These are phyloP conservation scores for Capra hircus DNA, from an alignment of 2,113 vertebrate genomes.

Conservation along the genomic window DNA sequence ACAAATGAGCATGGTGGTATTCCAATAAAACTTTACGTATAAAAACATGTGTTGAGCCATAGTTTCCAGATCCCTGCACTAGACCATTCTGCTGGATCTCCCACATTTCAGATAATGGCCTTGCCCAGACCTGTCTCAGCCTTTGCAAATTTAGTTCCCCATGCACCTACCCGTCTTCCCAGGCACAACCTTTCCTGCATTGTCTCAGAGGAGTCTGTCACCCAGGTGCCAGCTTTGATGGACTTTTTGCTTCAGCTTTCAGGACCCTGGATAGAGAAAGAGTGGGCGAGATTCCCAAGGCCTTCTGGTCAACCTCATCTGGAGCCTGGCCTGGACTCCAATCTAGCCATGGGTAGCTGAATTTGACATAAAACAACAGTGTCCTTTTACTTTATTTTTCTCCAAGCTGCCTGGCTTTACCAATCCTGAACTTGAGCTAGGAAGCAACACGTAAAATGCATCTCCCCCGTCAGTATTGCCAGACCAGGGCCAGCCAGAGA, in stretches of 20 bases:
- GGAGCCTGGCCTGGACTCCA: background rate
- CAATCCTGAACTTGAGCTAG: background rate
- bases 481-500: background rate
- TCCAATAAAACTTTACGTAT: background rate
- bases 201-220: background rate
- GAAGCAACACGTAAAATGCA: background rate
- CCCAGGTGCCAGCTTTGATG: no score
- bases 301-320: background rate
- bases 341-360: background rate
- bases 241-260: background rate
- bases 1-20: background rate
- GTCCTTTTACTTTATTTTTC: background rate
- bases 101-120: background rate
- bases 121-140: background rate
- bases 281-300: fast-evolving
- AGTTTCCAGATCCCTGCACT: background rate
- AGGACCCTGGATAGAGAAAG: background rate
- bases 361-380: background rate
- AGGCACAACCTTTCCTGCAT: background rate
- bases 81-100: background rate
- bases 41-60: background rate
- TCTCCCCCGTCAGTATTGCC: background rate
- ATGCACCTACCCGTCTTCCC: background rate
- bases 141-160: background rate
- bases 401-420: background rate